Conservation (phyloP, 2,797 vertebrate species). For the Decapterus maruadsi region DNA sequence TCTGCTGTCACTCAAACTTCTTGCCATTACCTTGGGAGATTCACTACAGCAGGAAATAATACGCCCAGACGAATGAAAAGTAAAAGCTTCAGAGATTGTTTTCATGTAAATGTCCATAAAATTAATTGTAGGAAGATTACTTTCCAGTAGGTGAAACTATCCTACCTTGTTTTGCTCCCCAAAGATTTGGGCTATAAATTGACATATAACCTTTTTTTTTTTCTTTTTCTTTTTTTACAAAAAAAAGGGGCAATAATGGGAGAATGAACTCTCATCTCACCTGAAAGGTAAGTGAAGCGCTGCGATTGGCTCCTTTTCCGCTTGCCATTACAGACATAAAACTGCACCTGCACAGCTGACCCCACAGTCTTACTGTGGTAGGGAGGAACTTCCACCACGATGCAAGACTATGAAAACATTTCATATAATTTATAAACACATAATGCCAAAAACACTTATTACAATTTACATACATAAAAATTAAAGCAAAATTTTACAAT, state of each 20-base stretch:
- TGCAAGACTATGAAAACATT: constrained; percentile 86
- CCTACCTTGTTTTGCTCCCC: neutral
- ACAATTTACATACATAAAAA: neutral
- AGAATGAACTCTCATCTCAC: constrained; percentile 76
- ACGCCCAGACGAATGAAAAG: constrained; percentile 18
- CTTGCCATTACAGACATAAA: constrained; percentile 98
- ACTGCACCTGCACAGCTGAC: constrained; percentile 96
- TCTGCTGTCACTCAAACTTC: constrained; percentile 52
- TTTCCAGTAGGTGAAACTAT: too few relatives aligned
- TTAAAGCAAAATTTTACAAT: neutral
- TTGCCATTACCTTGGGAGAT: constrained; percentile 28
- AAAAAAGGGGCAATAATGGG: too few relatives aligned
- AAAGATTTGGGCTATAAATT: neutral
- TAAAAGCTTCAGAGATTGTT: constrained; percentile 17
- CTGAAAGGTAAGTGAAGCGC: constrained; percentile 97
- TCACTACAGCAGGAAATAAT: constrained; percentile 22
- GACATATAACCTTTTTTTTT: too few relatives aligned
- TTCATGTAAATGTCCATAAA: constrained; percentile 11
- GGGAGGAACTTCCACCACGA: constrained; percentile 95
- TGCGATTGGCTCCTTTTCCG: constrained; percentile 99
- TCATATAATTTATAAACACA: neutral
- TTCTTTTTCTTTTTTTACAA: too few relatives aligned
- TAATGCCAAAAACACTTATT: neutral
- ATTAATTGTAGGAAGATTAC: neutral
- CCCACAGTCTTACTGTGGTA: constrained; percentile 96